Evolutionary conservation across 37 sponge, comb jelly and placozoan species (phyloP).

Genomic region (Sycon ciliatum): DNA sequence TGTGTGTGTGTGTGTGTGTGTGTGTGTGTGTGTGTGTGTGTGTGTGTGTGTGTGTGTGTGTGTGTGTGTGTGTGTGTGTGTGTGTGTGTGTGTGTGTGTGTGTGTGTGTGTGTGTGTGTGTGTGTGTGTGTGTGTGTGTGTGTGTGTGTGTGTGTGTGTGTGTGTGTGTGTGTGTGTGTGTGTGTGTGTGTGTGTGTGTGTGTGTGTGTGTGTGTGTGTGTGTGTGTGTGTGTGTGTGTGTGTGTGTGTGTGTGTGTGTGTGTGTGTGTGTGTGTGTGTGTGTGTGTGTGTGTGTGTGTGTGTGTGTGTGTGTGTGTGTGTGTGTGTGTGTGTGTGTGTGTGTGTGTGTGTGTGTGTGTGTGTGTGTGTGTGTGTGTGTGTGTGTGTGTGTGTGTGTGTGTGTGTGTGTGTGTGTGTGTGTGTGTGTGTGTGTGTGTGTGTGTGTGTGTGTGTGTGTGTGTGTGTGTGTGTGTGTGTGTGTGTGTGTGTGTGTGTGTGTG

Average conservation of each 20-base stretch:
- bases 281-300: conserved; percentile 34
- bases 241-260: conserved; percentile 23
- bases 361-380: conserved; percentile 37
- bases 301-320: conserved; percentile 37
- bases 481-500: conserved; percentile 24
- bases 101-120: conserved; percentile 40
- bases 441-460: conserved; percentile 24
- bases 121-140: conserved; percentile 40
- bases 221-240: conserved; percentile 21
- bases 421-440: conserved; percentile 36
- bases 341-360: conserved; percentile 31
- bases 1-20: conserved; percentile 24
- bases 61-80: conserved; percentile 24
- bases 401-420: conserved; percentile 37
- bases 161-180: conserved; percentile 39
- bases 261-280: conserved; percentile 35
- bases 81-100: conserved; percentile 35
- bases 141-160: conserved; percentile 39
- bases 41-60: conserved; percentile 24
- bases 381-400: conserved; percentile 37
- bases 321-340: conserved; percentile 31
- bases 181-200: conserved; percentile 38
- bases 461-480: conserved; percentile 24
- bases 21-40: conserved; percentile 24
- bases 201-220: conserved; percentile 24